Percentiles rank a stretch among this genome's conserved stretches.
These are phyloP conservation scores for Danaus chrysippus DNA, from an alignment of 2,888 invertebrate genomes.

Conservation along the genomic window DNA sequence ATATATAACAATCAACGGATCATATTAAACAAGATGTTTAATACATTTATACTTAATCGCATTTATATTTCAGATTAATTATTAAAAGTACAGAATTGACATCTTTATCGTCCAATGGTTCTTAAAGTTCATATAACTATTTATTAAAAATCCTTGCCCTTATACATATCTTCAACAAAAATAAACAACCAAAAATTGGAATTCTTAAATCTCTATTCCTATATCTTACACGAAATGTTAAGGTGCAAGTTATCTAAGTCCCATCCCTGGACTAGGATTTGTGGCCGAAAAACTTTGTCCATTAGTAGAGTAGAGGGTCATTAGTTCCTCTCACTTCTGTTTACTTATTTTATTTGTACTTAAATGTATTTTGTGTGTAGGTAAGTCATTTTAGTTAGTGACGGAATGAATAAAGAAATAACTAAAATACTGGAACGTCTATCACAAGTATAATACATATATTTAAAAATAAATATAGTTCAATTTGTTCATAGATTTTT, in stretches of 20 bases:
- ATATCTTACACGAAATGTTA: slow-evolving; percentile 21
- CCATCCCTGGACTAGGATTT: slow-evolving; percentile 52
- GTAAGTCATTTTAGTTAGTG: slow-evolving; percentile 5
- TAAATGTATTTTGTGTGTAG: slow-evolving; percentile 18
- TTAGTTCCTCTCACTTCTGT: slow-evolving; percentile 37
- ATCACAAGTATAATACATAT: too few relatives aligned
- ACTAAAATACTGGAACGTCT: too few relatives aligned
- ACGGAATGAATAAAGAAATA: not conserved
- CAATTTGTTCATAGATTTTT: too few relatives aligned
- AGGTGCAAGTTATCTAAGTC: slow-evolving; percentile 35
- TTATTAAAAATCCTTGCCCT: not conserved
- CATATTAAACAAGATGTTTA: not conserved
- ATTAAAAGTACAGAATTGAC: too few relatives aligned
- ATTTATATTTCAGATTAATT: too few relatives aligned
- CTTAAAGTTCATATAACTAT: too few relatives aligned
- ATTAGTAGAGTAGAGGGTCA: slow-evolving; percentile 54
- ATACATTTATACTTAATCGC: too few relatives aligned
- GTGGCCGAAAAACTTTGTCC: slow-evolving; percentile 65
- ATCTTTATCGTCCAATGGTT: too few relatives aligned
- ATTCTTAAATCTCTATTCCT: slow-evolving; percentile 12
- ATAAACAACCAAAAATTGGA: not conserved
- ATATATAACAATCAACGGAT: slow-evolving; percentile 1
- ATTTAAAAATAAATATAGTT: too few relatives aligned
- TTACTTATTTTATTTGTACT: slow-evolving; percentile 21
- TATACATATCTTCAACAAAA: slow-evolving; percentile 1